Evolutionary conservation across 2,797 vertebrate species (phyloP).

Genomic region (Spinus olivaceus): DNA sequence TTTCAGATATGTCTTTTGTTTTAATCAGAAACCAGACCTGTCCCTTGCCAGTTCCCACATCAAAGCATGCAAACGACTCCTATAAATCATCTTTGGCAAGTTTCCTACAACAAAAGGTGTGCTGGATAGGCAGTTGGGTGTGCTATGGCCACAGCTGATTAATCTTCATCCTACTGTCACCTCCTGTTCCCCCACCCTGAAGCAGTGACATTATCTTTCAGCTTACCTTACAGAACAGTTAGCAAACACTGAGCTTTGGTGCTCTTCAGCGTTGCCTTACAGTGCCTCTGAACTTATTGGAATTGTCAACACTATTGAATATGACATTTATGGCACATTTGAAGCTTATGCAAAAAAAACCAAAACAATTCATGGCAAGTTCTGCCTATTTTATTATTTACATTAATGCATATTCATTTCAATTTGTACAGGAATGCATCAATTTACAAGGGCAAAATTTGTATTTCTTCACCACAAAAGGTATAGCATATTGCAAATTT

Average conservation of each 20-base stretch:
- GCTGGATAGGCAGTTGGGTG: not conserved
- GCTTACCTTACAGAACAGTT: not conserved
- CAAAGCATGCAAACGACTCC: not conserved
- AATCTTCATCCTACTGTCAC: not conserved
- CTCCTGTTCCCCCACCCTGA: not conserved
- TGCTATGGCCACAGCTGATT: not conserved
- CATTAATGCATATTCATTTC: not conserved
- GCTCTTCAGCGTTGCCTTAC: not conserved
- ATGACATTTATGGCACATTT: not conserved
- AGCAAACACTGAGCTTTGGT: not conserved
- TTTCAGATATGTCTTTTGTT: not conserved
- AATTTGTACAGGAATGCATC: not conserved
- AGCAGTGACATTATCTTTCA: not conserved
- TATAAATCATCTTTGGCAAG: not conserved
- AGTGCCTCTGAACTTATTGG: not conserved
- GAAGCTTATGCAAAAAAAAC: not conserved
- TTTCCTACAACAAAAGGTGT: not conserved
- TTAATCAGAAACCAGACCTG: not conserved
- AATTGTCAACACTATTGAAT: not conserved
- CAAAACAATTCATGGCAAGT: not conserved
- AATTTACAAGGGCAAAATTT: not conserved
- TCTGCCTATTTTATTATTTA: conserved; percentile 13
- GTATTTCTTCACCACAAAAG: not conserved
- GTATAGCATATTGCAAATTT: not conserved
- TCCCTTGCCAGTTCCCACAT: not conserved